phyloP scores from a whole-genome alignment of 2,888 invertebrate species.

The Torymus tubicola region DNA sequence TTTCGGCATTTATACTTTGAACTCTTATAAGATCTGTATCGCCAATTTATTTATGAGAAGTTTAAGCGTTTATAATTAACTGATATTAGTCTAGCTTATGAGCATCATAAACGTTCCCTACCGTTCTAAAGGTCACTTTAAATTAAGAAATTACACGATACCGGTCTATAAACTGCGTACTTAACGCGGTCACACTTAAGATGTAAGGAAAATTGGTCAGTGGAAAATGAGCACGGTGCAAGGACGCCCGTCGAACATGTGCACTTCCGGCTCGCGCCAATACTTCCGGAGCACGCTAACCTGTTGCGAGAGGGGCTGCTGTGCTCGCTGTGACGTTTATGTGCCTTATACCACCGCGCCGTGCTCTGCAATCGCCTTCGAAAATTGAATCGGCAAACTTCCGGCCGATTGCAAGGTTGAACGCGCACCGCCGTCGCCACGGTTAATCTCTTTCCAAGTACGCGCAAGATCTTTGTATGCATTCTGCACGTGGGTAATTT shows the following conservation, averaged over 20 bases:
- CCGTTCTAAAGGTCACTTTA: not conserved
- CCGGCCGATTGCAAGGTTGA: not conserved
- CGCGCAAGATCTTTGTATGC: not conserved
- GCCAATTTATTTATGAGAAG: too few relatives aligned
- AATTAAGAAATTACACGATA: conserved; percentile 39
- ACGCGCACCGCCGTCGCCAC: not conserved
- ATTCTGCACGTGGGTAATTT: not conserved
- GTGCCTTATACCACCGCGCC: too few relatives aligned
- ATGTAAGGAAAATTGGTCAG: too few relatives aligned
- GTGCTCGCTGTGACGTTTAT: not conserved
- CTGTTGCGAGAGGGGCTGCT: conserved; percentile 67
- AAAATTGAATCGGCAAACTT: conserved; percentile 35
- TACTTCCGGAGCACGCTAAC: conserved; percentile 73
- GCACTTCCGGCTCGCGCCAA: conserved; percentile 69
- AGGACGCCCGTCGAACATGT: conserved; percentile 47
- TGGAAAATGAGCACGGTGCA: not conserved
- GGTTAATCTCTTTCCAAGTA: conserved; percentile 17
- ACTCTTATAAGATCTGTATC: too few relatives aligned
- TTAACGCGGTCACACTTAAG: too few relatives aligned
- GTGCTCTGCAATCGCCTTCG: conserved; percentile 15
- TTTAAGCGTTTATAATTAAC: too few relatives aligned
- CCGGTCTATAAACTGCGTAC: not conserved
- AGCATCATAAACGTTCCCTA: not conserved
- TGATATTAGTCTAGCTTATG: too few relatives aligned
- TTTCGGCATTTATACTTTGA: too few relatives aligned